Evolutionary conservation across 2,888 invertebrate species (phyloP), one percentile per base, ranked within the genome.

Genomic region (Bombylius discolor): DNA sequence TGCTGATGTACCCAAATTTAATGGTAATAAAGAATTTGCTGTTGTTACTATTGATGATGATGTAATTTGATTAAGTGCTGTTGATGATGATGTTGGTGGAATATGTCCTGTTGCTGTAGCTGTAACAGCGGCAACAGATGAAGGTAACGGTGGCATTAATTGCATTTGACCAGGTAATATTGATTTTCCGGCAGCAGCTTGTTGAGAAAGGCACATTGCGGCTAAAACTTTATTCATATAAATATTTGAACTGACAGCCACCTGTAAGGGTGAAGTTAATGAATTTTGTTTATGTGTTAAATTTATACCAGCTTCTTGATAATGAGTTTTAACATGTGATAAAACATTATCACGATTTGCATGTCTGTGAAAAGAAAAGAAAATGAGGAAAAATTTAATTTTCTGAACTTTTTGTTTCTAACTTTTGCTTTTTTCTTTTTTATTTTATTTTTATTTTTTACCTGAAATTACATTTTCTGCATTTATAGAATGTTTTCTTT

Each of bases 391-490:
- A 23, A 23, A 23, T 23, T 23, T 23, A 23, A 23, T 23, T 23
- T 23, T 23, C 23, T 23, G 3, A 23, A 23, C 23, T 23, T 23
- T n/a, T n/a, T n/a, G n/a, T n/a, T 23, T 23, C 23, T 23, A 23
- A 23, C 23, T 23, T 23, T 23, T 23, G 23, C 3, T 23, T 23
- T 23, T 23, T 23, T n/a, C n/a, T n/a, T n/a, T n/a, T n/a, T n/a
- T n/a, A n/a, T n/a, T n/a, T n/a, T n/a, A n/a, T n/a, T 9, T 9
- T 31, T 47, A 52, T n/a, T 55, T 76, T 79, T 79, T 72, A 89
- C 89, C 83, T 85, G 74, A 87, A 93, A 69, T 85, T 83, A 73
- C 94, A 95, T 68, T 88, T 88, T 73, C 90, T 90, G 74, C 94
- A 95, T 70, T 90, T 89, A 86, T 91, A 91, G 64, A 86, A 74